phyloP scores from a whole-genome alignment of 2,113 vertebrate species.

The Grus americana region DNA sequence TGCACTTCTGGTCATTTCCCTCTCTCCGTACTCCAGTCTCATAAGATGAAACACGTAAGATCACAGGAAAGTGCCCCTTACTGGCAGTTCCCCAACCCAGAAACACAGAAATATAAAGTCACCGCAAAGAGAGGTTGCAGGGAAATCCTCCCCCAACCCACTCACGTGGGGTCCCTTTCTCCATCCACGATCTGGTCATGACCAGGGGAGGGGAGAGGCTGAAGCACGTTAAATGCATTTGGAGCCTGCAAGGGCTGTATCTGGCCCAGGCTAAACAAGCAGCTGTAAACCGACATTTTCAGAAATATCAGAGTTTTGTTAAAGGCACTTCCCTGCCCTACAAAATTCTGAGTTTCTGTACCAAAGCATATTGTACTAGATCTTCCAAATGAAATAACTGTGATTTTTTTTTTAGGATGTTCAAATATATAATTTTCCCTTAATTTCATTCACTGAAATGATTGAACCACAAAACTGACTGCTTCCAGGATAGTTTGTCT shows the following conservation, averaged over 20 bases:
- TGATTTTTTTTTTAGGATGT: not conserved
- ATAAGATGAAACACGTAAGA: not conserved
- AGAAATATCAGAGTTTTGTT: not conserved
- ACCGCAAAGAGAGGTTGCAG: not conserved
- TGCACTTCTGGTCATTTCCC: not conserved
- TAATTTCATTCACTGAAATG: not conserved
- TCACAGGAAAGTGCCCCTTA: not conserved
- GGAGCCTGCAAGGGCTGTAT: not conserved
- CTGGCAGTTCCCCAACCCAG: not conserved
- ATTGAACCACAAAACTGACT: not conserved
- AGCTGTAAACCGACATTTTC: not conserved
- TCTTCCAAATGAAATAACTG: not conserved
- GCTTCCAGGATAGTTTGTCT: not conserved
- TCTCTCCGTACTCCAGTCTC: not conserved
- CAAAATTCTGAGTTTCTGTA: not conserved
- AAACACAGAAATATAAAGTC: not conserved
- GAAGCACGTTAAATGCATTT: not conserved
- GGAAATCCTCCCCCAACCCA: not conserved
- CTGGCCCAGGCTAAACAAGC: not conserved
- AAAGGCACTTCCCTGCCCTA: not conserved
- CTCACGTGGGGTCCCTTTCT: not conserved
- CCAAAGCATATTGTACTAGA: not conserved
- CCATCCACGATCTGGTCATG: not conserved
- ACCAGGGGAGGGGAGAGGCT: not conserved
- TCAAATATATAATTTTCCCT: not conserved